These are phyloP conservation scores for Monomorium pharaonis DNA, from an alignment of 1,140 invertebrate species.

Conservation along the genomic window DNA sequence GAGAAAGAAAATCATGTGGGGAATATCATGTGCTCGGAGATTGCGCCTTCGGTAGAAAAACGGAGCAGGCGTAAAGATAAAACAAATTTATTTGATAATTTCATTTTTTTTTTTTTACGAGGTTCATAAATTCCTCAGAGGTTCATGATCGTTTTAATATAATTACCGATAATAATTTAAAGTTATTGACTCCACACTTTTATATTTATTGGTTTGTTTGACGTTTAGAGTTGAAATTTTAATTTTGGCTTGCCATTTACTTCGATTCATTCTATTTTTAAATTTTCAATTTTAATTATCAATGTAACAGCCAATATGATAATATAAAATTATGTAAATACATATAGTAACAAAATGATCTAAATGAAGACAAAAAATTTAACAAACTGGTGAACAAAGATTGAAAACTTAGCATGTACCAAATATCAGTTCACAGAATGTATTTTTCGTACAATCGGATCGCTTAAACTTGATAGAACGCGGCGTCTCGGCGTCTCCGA, in stretches of 20 bases:
- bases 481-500: neutral
- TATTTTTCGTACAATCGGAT: neutral
- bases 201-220: neutral
- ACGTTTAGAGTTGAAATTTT: neutral
- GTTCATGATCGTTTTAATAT: neutral
- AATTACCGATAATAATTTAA: neutral
- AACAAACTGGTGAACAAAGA: neutral
- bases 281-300: no score
- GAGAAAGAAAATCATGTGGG: slow-evolving; percentile 25
- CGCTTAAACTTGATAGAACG: slow-evolving; percentile 18
- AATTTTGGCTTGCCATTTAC: neutral
- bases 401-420: neutral
- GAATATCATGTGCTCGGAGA: slow-evolving; percentile 44
- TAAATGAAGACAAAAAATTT: neutral
- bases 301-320: no score
- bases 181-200: neutral
- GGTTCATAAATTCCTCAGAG: neutral
- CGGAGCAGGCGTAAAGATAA: neutral
- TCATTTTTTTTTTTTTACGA: neutral
- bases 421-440: neutral
- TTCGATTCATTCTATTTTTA: neutral
- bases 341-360: neutral
- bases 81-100: neutral
- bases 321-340: neutral
- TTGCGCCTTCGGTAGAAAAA: neutral